Base-by-base conservation (phyloP, 23 tunicate genomes). In the Halocynthia aurantium region DNA sequence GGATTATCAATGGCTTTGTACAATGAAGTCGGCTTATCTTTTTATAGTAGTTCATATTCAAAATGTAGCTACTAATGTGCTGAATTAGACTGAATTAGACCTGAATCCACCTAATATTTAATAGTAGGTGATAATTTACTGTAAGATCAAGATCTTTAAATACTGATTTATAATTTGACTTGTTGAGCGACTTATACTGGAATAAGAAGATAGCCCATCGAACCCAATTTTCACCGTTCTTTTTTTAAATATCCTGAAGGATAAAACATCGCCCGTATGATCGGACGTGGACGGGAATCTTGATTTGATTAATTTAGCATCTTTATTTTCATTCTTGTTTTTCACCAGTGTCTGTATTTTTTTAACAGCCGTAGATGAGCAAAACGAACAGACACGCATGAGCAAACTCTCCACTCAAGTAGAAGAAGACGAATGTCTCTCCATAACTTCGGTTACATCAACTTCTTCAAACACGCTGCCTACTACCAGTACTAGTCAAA, bases 281-380 rank as follows among this genome's bases (percentile, higher is more conserved):
- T n/a, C 44, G 44, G 44, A 31, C 44, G 4, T 4, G 44, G 2
- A 31, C 44, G 4, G 44, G 44, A 31, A 31, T 31, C 44, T 31
- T 31, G 44, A 31, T 31, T 31, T 31, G 44, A 31, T 31, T 31
- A 31, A 0, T 31, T 31, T 31, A 4, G 44, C 44, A 31, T 31
- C 44, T 31, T 31, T 0, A 31, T 31, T 31, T 31, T 31, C 44
- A 0, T 31, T 31, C 44, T 31, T 31, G 44, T 2, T 10, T 60
- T 15, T 68, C 53, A 13, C 54, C 54, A 11, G 10, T 50, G 17
- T 56, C 19, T 76, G 9, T 66, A 22, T 66, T 19, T 68, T 10
- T 50, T 50, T 55, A 4, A 5, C 82, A 92, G 98, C 82, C 22
- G 82, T 92, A 52, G 98, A 92, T 63, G 98, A 86, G 55, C 98